Base-by-base conservation (phyloP, 2,797 vertebrate genomes). In the Fratercula arctica region DNA sequence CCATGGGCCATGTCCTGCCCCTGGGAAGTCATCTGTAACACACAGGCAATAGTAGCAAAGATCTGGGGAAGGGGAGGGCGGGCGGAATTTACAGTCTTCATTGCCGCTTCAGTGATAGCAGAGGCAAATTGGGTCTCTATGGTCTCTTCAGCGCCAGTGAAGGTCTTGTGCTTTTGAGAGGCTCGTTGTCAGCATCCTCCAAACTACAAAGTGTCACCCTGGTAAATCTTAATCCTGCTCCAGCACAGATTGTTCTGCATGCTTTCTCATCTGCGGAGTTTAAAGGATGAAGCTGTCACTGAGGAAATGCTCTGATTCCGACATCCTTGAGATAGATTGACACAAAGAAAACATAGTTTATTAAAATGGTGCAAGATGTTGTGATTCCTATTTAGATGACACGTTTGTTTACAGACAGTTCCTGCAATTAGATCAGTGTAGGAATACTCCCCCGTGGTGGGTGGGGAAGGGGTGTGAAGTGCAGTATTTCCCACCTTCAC, bases 281-380 rank as follows among this genome's bases (percentile, higher is more conserved):
- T 92, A 87, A 92, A 94, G 93, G 96, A 91, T 94, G 93, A 66
- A 93, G 81, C 92, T 94, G 89, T 92, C 94, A 60, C 89, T 72
- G 68, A 75, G 96, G 96, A 92, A 85, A 90, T 79, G 91, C 84
- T 91, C 78, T 16, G 63, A 48, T 85, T 37, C 81, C 0, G 0
- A 45, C 35, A 12, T 43, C 82, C 76, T 70, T n/a, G 66, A 73
- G 86, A 60, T 0, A 43, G 85, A 82, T 15, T 75, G 94, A 78
- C 20, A 14, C 0, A 17, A 75, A 69, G 66, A 77, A 87, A 91
- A 76, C 69, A 57, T 4, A 18, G 45, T 66, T 94, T 70, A 51
- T 85, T 81, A 61, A 84, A 92, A 77, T 33, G 50, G 43, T 81
- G 72, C 39, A 20, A 75, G 93, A 66, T 54, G 72, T 41, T 77